Conservation (phyloP, 2,797 vertebrate genomes). For the Cetoscarus ocellatus region DNA sequence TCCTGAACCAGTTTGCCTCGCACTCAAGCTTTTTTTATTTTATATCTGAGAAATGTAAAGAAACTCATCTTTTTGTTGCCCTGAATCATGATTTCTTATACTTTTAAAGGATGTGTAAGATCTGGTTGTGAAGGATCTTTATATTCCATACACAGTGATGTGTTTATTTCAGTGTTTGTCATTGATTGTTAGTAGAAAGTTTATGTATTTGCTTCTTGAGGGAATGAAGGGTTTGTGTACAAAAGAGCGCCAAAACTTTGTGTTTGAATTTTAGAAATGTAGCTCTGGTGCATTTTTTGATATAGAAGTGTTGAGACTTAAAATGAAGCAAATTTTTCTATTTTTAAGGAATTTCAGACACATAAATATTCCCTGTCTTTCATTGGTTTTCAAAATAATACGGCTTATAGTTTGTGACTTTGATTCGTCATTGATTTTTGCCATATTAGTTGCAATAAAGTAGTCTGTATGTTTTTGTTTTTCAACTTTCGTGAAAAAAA, state of each 20-base stretch:
- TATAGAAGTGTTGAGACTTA: background rate
- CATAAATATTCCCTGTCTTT: background rate
- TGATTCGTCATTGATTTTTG: too few species aligned
- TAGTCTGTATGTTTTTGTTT: too few species aligned
- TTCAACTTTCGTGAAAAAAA: too few species aligned
- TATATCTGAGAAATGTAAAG: conserved; percentile 43
- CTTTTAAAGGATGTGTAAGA: conserved; percentile 30
- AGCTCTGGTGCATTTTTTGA: conserved; percentile 12
- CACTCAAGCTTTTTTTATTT: conserved; percentile 53
- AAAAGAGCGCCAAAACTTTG: background rate
- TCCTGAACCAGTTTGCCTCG: conserved; percentile 50
- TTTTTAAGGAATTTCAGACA: background rate
- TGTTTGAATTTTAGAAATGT: background rate
- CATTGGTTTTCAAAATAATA: too few species aligned
- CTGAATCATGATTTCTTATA: background rate
- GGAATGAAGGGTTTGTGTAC: background rate
- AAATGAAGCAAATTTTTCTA: background rate
- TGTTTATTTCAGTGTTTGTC: conserved; percentile 26
- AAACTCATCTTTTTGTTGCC: conserved; percentile 36
- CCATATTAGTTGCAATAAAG: too few species aligned
- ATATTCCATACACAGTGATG: conserved; percentile 12
- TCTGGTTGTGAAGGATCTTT: conserved; percentile 35
- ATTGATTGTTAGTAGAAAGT: background rate
- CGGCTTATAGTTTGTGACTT: too few species aligned
- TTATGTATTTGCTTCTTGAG: conserved; percentile 14